Evolutionary conservation across 2,113 vertebrate genomes (phyloP).

Genomic region (Proterorhinus semilunaris): DNA sequence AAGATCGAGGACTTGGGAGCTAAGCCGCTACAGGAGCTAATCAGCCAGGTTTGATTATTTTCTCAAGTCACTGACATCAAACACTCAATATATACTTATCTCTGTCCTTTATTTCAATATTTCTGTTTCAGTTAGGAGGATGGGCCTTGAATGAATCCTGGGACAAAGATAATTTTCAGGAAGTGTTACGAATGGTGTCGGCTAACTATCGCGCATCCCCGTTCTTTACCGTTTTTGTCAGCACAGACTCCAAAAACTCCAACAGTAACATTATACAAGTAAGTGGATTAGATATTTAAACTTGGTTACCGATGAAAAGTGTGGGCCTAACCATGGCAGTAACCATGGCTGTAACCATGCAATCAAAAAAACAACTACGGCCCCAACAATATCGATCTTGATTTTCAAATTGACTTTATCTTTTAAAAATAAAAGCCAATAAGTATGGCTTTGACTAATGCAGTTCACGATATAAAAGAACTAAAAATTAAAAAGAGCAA

Average conservation of each 20-base stretch:
- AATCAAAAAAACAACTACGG: too few relatives aligned
- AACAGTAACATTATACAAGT: constrained; percentile 97
- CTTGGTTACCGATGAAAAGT: too few relatives aligned
- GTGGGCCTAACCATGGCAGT: too few relatives aligned
- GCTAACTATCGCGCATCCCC: constrained; percentile 85
- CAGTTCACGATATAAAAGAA: too few relatives aligned
- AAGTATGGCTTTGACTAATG: too few relatives aligned
- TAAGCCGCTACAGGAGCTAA: constrained; percentile 84
- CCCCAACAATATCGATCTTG: too few relatives aligned
- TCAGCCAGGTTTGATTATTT: constrained; percentile 81
- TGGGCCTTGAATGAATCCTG: constrained; percentile 87
- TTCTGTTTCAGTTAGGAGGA: constrained; percentile 83
- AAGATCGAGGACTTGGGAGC: constrained; percentile 88
- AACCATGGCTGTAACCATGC: too few relatives aligned
- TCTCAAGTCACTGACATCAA: not conserved
- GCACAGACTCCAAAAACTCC: constrained; percentile 93
- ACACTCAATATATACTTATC: not conserved
- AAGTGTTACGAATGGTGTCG: constrained; percentile 82
- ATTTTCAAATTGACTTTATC: too few relatives aligned
- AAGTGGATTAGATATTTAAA: constrained; percentile 10
- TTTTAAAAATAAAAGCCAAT: too few relatives aligned
- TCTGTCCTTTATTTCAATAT: not conserved
- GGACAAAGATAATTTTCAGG: constrained; percentile 87
- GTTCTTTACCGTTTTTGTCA: constrained; percentile 93
- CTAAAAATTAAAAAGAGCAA: too few relatives aligned